A percentile compares a stretch with the other conserved stretches of the same genome.
phyloP scores from a whole-genome alignment of 2,888 invertebrate species.

The Smittia sp. region DNA sequence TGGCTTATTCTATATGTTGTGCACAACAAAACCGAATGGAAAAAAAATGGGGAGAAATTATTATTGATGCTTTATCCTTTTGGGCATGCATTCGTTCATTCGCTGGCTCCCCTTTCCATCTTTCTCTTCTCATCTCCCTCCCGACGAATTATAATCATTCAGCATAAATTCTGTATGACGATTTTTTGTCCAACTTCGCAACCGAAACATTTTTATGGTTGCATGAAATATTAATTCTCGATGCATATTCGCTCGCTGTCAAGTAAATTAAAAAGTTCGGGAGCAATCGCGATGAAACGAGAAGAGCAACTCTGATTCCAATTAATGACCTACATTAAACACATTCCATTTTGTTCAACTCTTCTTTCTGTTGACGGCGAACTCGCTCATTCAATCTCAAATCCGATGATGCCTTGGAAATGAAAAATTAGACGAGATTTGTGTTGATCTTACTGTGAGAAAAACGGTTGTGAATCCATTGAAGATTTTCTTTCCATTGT shows the following conservation, averaged over 20 bases:
- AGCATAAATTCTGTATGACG: slow-evolving; percentile 23
- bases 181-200: not conserved
- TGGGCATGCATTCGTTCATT: not conserved
- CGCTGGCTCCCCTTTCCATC: not conserved
- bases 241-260: not conserved
- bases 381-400: not conserved
- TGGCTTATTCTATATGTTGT: no score
- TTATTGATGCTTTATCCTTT: slow-evolving; percentile 22
- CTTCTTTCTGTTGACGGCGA: slow-evolving; percentile 11
- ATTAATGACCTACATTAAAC: slow-evolving; percentile 34
- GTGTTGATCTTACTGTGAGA: not conserved
- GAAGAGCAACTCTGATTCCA: slow-evolving; percentile 14
- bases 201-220: not conserved
- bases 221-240: not conserved
- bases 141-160: slow-evolving; percentile 20
- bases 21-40: not conserved
- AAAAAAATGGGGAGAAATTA: not conserved
- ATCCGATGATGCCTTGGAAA: not conserved
- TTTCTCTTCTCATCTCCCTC: not conserved
- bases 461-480: slow-evolving; percentile 13
- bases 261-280: not conserved
- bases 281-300: not conserved
- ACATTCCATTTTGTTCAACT: slow-evolving; percentile 25
- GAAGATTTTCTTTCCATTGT: slow-evolving; percentile 9
- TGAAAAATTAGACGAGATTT: slow-evolving; percentile 13